Evolutionary conservation across 2,113 vertebrate genomes (phyloP).

Genomic region (Ceyx cyanopectus): DNA sequence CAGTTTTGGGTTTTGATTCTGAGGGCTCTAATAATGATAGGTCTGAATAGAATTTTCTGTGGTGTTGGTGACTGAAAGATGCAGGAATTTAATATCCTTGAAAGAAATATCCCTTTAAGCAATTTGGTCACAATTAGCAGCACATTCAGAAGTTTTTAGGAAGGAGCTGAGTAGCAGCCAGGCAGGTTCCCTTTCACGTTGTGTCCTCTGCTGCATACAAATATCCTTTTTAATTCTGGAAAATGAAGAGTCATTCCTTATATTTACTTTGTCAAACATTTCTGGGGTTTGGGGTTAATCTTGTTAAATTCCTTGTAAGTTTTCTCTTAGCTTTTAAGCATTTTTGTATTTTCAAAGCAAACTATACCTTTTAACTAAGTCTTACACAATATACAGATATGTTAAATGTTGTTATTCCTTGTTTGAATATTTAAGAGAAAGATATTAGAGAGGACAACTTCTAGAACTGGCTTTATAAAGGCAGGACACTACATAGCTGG

Average conservation of each 20-base stretch:
- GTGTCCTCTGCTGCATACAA: neutral
- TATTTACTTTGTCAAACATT: neutral
- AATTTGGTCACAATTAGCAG: conserved; percentile 29
- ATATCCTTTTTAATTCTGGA: neutral
- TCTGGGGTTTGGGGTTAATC: neutral
- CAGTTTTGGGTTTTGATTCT: neutral
- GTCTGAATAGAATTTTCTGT: neutral
- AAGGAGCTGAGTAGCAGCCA: neutral
- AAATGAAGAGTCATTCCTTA: neutral
- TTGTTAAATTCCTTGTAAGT: neutral
- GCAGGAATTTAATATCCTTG: neutral
- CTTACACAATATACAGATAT: neutral
- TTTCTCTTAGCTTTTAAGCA: neutral
- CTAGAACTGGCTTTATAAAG: neutral
- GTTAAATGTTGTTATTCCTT: neutral
- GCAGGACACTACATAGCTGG: neutral
- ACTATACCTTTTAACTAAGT: neutral
- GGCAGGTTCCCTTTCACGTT: neutral
- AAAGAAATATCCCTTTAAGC: neutral
- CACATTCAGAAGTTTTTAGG: neutral
- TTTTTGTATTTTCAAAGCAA: neutral
- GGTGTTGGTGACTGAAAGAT: neutral
- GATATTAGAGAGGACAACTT: neutral
- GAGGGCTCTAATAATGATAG: neutral
- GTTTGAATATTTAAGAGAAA: neutral